These are phyloP conservation scores for Martes martes DNA, from an alignment of 2,113 vertebrate species.

Conservation along the genomic window DNA sequence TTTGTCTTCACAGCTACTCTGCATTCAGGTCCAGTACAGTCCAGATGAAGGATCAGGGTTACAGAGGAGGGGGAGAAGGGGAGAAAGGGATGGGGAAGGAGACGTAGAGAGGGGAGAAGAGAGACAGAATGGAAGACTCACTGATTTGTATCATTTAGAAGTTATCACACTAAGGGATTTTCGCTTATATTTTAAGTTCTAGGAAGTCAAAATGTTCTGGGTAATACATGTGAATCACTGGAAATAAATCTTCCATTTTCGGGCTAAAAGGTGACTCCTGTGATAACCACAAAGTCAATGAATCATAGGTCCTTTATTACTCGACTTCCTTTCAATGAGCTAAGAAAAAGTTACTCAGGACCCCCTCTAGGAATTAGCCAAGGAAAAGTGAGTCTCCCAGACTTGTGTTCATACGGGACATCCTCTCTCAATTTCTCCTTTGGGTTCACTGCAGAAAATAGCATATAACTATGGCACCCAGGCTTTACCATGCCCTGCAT, in stretches of 20 bases:
- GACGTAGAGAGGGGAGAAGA: not conserved
- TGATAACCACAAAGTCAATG: constrained; percentile 11
- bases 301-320: not conserved
- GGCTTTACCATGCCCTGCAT: not conserved
- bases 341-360: constrained; percentile 5
- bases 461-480: not conserved
- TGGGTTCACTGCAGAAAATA: not conserved
- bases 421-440: not conserved
- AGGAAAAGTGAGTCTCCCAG: not conserved
- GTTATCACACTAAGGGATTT: not conserved
- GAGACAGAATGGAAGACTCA: not conserved
- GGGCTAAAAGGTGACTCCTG: not conserved
- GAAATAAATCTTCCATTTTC: constrained; percentile 47
- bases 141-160: not conserved
- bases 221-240: constrained; percentile 48
- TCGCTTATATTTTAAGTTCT: constrained; percentile 34
- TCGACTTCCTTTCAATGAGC: not conserved
- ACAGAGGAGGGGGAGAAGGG: not conserved
- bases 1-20: not conserved
- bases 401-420: not conserved
- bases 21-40: not conserved
- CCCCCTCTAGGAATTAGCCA: not conserved
- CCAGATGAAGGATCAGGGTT: not conserved
- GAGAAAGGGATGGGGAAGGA: not conserved
- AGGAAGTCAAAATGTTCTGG: not conserved